Conservation (phyloP, 2,888 invertebrate species). For the Scaptomyza caliginosa region DNA sequence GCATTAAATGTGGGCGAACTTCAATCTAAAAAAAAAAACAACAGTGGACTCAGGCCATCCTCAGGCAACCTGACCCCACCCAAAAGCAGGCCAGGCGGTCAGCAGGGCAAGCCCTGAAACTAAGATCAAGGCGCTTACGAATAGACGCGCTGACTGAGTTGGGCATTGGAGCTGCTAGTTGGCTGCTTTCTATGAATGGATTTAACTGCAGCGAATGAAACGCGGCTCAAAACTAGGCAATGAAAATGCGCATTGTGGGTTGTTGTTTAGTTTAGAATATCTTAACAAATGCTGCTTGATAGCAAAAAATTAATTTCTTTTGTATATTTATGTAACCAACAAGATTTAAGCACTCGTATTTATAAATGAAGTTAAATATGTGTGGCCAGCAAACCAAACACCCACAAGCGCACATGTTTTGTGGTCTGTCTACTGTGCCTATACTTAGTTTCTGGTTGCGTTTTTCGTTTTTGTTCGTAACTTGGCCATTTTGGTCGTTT, state of each 20-base stretch:
- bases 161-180: not conserved
- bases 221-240: conserved; percentile 45
- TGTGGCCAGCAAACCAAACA: conserved; percentile 31
- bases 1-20: conserved; percentile 51
- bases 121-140: conserved; percentile 52
- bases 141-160: not conserved
- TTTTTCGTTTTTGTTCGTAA: conserved; percentile 18
- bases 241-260: conserved; percentile 15
- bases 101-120: conserved; percentile 48
- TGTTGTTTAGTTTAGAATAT: no score
- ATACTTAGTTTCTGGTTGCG: conserved; percentile 67
- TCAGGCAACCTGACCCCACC: not conserved
- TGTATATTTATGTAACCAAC: no score
- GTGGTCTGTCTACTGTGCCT: conserved; percentile 53
- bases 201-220: conserved; percentile 47
- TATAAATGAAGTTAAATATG: conserved; percentile 56
- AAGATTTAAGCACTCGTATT: conserved; percentile 47
- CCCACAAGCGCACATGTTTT: conserved; percentile 37
- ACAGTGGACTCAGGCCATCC: not conserved
- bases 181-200: conserved; percentile 52
- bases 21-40: not conserved
- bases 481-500: conserved; percentile 26
- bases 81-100: conserved; percentile 19
- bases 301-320: no score
- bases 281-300: no score